These are phyloP conservation scores for Cotesia chilonis DNA, from an alignment of 1,140 invertebrate species.

Conservation along the genomic window DNA sequence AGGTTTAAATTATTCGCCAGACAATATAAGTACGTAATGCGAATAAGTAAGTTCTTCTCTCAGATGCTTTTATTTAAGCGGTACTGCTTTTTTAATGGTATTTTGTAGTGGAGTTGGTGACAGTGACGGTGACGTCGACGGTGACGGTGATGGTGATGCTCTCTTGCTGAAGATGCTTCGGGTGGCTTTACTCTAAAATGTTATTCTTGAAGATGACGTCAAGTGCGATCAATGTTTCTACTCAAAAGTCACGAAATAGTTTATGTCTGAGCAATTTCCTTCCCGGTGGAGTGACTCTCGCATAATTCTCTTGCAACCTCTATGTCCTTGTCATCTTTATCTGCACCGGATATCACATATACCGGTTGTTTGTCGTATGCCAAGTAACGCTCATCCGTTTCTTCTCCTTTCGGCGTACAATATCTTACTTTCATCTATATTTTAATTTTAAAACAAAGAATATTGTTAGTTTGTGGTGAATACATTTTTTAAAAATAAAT, in stretches of 20 bases:
- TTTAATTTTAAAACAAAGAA: conserved; percentile 13
- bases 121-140: no score
- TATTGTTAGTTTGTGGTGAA: not conserved
- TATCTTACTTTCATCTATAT: conserved; percentile 59
- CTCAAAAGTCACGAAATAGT: not conserved
- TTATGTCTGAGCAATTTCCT: conserved; percentile 31
- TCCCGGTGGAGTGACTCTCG: conserved; percentile 2
- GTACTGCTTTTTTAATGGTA: no score
- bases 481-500: not conserved
- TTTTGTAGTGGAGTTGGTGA: no score
- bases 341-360: conserved; percentile 61
- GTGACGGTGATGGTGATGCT: not conserved
- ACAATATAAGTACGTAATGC: no score
- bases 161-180: not conserved
- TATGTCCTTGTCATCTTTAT: conserved; percentile 55
- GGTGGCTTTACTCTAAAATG: no score
- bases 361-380: conserved; percentile 59
- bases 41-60: no score
- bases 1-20: no score
- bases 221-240: conserved; percentile 16
- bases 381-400: conserved; percentile 57
- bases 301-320: conserved; percentile 26
- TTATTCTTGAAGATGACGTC: conserved; percentile 15
- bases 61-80: no score
- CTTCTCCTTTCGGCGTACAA: conserved; percentile 43